Conservation (phyloP, 2,797 vertebrate genomes). For the Labroides dimidiatus region DNA sequence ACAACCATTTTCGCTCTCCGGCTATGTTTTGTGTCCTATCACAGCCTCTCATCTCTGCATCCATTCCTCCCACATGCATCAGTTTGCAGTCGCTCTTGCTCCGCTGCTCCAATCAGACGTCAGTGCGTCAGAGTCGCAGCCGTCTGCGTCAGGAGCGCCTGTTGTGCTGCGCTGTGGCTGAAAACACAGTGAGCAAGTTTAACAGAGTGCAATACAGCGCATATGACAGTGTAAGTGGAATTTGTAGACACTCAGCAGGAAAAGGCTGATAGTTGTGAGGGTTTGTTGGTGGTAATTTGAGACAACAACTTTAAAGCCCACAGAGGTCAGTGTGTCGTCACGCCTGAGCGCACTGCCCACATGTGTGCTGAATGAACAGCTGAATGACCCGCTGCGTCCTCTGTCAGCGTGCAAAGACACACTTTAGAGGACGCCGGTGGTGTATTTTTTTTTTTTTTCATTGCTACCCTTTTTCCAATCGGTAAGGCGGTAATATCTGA, state of each 20-base stretch:
- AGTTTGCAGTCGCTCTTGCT: conserved; percentile 14
- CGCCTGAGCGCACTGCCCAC: conserved; percentile 53
- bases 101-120: conserved; percentile 62
- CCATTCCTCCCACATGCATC: conserved; percentile 7
- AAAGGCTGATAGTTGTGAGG: neutral
- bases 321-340: conserved; percentile 66
- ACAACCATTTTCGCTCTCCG: neutral
- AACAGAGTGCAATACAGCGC: neutral
- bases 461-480: neutral
- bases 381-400: conserved; percentile 57
- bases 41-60: neutral
- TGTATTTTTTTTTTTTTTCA: neutral
- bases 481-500: conserved; percentile 21
- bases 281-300: conserved; percentile 25
- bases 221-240: neutral
- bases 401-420: conserved; percentile 32
- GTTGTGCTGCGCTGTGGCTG: conserved; percentile 25
- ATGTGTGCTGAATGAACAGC: conserved; percentile 53
- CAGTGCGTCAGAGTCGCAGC: conserved; percentile 73
- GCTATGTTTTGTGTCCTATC: neutral
- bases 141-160: conserved; percentile 66
- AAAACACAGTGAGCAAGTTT: conserved; percentile 26
- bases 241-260: neutral
- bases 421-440: conserved; percentile 13
- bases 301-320: conserved; percentile 33